These are phyloP conservation scores for Muscicapa comitata DNA, from an alignment of 2,797 vertebrate genomes.

Conservation along the genomic window DNA sequence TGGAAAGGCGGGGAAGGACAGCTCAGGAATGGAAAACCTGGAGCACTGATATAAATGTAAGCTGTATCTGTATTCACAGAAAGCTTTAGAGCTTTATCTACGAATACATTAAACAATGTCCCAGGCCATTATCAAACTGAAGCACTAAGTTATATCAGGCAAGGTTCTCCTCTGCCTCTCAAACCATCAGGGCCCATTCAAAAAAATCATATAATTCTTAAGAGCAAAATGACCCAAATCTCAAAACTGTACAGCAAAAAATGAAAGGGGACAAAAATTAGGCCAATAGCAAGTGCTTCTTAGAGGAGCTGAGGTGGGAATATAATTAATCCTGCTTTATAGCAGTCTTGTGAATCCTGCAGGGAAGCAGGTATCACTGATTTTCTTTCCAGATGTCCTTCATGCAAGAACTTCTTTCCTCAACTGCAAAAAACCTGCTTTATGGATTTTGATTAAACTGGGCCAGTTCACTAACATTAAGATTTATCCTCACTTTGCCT, in stretches of 20 bases:
- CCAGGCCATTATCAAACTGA: not conserved
- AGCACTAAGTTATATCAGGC: not conserved
- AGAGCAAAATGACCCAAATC: not conserved
- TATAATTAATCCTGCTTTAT: not conserved
- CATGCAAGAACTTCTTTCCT: not conserved
- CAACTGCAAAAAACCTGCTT: not conserved
- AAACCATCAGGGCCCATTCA: not conserved
- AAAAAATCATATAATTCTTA: not conserved
- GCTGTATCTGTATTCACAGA: not conserved
- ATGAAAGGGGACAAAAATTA: not conserved
- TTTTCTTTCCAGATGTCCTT: not conserved
- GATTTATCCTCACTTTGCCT: not conserved
- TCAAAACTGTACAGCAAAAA: not conserved
- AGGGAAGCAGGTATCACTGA: not conserved
- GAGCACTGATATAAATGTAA: not conserved
- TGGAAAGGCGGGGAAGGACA: not conserved
- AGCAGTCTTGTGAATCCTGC: not conserved
- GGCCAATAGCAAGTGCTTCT: not conserved
- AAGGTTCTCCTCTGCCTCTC: not conserved
- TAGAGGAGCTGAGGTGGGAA: not conserved
- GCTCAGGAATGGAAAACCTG: not conserved
- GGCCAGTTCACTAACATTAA: not conserved
- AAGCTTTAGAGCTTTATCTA: not conserved
- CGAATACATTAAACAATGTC: fast-evolving
- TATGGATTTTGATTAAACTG: not conserved